A percentile compares a stretch with the other conserved stretches of the same genome.
Conservation (phyloP, 23 tunicate species). For the Halocynthia aurantium region DNA sequence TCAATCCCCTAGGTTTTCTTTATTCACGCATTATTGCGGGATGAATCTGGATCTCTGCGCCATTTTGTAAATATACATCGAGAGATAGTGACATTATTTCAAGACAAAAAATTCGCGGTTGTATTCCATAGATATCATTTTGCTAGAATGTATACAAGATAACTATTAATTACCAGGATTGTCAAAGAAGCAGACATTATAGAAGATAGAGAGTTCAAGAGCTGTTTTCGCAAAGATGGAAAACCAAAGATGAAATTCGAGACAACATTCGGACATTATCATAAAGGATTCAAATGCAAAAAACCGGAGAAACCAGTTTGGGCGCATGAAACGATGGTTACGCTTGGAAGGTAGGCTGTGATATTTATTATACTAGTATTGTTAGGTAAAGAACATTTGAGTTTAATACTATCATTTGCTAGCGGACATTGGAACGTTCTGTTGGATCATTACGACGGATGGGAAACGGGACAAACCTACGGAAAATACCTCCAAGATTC, state of each 20-base stretch:
- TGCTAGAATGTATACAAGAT: too few relatives aligned
- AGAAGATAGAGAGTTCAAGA: constrained; percentile 28
- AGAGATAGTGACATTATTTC: too few relatives aligned
- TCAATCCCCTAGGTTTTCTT: too few relatives aligned
- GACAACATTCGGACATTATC: constrained; percentile 9
- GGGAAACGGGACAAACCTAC: constrained; percentile 23
- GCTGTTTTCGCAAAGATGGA: constrained; percentile 33
- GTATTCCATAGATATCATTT: too few relatives aligned
- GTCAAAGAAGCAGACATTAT: constrained; percentile 25
- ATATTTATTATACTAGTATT: not conserved
- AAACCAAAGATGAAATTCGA: constrained; percentile 29
- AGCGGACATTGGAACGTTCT: constrained; percentile 83
- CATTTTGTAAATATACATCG: too few relatives aligned
- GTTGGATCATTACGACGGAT: constrained; percentile 50
- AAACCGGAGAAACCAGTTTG: constrained; percentile 45
- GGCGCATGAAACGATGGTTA: constrained; percentile 65
- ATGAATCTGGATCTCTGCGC: too few relatives aligned
- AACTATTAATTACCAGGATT: not conserved
- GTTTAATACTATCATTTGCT: not conserved
- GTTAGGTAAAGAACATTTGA: not conserved
- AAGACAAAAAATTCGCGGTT: too few relatives aligned
- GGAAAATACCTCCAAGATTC: not conserved
- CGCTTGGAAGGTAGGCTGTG: constrained; percentile 59
- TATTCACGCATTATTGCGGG: too few relatives aligned
- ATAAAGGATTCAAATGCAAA: constrained; percentile 22